Evolutionary conservation across 2,888 invertebrate species (phyloP).

Genomic region (Diplolepis rosae): DNA sequence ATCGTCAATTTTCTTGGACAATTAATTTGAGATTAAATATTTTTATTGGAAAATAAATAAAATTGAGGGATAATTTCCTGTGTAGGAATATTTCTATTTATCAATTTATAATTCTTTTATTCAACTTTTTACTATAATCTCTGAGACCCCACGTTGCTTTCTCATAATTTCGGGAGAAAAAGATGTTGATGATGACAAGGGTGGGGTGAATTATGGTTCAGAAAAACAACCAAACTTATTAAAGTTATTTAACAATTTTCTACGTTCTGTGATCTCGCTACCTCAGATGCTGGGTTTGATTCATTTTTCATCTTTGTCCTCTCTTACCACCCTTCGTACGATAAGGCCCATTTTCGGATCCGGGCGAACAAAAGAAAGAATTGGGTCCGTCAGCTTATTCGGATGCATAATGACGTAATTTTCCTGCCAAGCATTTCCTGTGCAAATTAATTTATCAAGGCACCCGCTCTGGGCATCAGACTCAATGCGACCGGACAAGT

Average conservation of each 20-base stretch:
- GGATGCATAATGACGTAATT: conserved; percentile 65
- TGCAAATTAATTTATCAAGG: conserved; percentile 70
- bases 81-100: too few relatives aligned
- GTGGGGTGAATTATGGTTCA: neutral
- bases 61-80: too few relatives aligned
- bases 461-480: conserved; percentile 25
- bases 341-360: conserved; percentile 31
- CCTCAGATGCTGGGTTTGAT: conserved; percentile 1
- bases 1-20: too few relatives aligned
- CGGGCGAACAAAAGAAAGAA: conserved; percentile 25
- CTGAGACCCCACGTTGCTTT: neutral
- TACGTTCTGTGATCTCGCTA: conserved; percentile 6
- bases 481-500: conserved; percentile 36
- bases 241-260: conserved; percentile 22
- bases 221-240: neutral
- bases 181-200: neutral
- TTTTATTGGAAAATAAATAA: too few relatives aligned
- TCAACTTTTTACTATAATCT: too few relatives aligned
- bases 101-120: too few relatives aligned
- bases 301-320: conserved; percentile 6
- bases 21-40: too few relatives aligned
- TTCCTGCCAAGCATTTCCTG: conserved; percentile 68
- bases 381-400: conserved; percentile 17
- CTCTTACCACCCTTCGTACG: neutral
- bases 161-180: neutral